Conservation (phyloP, 2,888 invertebrate species). For the Lepas anatifera region DNA sequence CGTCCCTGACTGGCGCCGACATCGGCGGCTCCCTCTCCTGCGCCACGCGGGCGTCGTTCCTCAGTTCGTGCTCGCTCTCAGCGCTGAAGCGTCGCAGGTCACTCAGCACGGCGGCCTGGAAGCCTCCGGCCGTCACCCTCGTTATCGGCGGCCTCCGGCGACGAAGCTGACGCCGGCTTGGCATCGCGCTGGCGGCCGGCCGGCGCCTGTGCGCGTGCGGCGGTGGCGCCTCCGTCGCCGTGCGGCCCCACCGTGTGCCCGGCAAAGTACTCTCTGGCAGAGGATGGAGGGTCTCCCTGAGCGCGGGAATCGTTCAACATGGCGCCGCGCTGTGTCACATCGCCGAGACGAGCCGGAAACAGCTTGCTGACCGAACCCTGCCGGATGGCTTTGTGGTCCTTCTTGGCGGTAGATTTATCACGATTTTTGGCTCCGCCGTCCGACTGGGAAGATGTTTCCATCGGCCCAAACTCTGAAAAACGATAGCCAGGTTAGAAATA, state of each 20-base stretch:
- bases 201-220: too few relatives aligned
- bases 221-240: not conserved
- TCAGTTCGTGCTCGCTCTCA: conserved; percentile 5
- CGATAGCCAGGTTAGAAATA: not conserved
- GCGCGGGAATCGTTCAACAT: not conserved
- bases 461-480: not conserved
- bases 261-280: not conserved
- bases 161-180: too few relatives aligned
- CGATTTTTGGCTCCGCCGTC: not conserved
- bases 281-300: not conserved
- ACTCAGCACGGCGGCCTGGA: not conserved
- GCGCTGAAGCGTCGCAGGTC: conserved; percentile 8
- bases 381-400: not conserved
- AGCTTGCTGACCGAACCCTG: not conserved
- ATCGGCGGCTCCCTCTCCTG: not conserved
- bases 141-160: too few relatives aligned
- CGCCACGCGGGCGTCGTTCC: not conserved
- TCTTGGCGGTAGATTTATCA: not conserved
- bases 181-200: too few relatives aligned
- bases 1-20: not conserved
- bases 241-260: not conserved
- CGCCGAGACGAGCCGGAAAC: not conserved
- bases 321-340: not conserved
- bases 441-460: not conserved
- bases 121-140: not conserved